Conservation (phyloP, 2,888 invertebrate genomes). For the Phragmatobia fuliginosa region DNA sequence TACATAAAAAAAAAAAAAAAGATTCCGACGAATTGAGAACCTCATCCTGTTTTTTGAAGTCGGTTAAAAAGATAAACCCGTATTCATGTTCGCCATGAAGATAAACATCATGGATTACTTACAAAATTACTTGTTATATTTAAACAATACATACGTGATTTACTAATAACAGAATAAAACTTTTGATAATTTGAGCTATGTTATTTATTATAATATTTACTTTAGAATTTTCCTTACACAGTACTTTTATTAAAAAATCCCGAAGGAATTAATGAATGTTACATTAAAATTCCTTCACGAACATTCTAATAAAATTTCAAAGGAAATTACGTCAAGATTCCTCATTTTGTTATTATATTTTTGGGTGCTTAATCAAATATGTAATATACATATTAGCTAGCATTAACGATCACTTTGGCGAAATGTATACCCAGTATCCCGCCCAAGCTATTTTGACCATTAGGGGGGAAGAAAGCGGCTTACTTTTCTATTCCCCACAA, state of each 20-base stretch:
- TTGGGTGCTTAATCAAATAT: not conserved
- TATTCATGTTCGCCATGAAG: too few relatives aligned
- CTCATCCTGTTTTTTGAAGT: too few relatives aligned
- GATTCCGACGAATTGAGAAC: too few relatives aligned
- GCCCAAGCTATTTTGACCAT: not conserved
- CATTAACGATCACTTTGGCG: not conserved
- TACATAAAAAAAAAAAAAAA: too few relatives aligned
- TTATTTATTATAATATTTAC: not conserved
- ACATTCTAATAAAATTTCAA: conserved; percentile 1
- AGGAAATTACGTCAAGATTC: conserved; percentile 4
- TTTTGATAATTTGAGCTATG: not conserved
- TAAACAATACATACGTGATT: not conserved
- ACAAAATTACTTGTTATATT: too few relatives aligned
- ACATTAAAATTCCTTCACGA: conserved; percentile 5
- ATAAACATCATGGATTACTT: too few relatives aligned
- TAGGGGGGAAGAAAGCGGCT: too few relatives aligned
- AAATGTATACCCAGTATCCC: not conserved
- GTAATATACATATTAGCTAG: not conserved
- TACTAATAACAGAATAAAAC: not conserved
- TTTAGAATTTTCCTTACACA: too few relatives aligned
- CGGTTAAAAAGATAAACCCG: too few relatives aligned
- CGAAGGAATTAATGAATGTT: not conserved
- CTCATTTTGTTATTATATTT: not conserved
- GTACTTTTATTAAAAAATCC: not conserved
- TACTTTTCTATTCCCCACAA: too few relatives aligned